These are phyloP conservation scores for Halcyon smyrnensis DNA, from an alignment of 2,797 vertebrate genomes.

Conservation along the genomic window DNA sequence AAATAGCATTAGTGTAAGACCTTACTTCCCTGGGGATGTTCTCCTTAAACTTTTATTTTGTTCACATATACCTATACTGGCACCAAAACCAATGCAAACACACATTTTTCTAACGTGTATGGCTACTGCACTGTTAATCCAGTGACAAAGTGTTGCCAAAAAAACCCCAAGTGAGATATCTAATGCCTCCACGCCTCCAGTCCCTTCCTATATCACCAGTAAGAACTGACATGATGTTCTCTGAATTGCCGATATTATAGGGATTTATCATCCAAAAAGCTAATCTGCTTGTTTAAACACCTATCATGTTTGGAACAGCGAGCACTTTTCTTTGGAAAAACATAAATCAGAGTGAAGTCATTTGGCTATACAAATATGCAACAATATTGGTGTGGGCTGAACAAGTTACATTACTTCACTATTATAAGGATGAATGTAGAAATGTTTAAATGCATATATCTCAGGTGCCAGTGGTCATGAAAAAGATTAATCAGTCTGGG, in stretches of 20 bases:
- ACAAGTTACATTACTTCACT: neutral
- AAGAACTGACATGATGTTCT: neutral
- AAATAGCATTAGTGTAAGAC: neutral
- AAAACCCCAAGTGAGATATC: neutral
- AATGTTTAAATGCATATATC: neutral
- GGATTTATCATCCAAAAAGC: neutral
- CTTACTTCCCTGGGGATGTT: neutral
- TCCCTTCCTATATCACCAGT: neutral
- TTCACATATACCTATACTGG: neutral
- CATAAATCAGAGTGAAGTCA: neutral
- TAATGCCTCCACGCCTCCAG: neutral
- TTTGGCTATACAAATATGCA: neutral
- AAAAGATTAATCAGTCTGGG: neutral
- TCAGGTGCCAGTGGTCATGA: neutral
- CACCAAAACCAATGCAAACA: neutral
- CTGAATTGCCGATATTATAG: neutral
- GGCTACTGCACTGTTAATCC: neutral
- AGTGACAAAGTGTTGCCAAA: neutral
- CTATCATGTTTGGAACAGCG: neutral
- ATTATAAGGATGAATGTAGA: neutral
- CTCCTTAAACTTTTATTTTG: neutral
- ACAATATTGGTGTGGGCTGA: neutral
- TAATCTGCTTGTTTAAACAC: neutral
- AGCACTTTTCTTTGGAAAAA: neutral
- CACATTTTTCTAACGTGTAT: neutral